Base-by-base conservation (phyloP, 2,797 vertebrate species). In the Clarias fuscus region DNA sequence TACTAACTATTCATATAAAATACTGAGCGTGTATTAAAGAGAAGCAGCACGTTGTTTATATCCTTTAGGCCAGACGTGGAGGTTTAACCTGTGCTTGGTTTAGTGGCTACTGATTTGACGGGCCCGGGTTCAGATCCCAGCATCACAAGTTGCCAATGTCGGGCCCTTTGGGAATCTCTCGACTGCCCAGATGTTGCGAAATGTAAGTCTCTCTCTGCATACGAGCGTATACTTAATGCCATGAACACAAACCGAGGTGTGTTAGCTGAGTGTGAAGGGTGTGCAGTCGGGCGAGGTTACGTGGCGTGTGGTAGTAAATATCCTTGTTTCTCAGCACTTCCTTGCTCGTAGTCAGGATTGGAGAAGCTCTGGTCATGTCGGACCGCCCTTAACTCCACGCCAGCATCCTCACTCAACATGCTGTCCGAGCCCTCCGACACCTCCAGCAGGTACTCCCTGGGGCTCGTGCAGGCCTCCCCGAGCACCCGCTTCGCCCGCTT, bases 401-500 rank as follows among this genome's bases (percentile, higher is more conserved):
- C 71, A 62, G 22, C 48, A 22, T 59, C 58, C 30, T 58, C 76
- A 72, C 30, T 27, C 8, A 78, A 65, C 3, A 27, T 3, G 5
- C 20, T 77, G 87, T 67, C 92, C 0, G 89, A 89, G 20, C 84
- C 90, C 7, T 86, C 87, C 0, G 92, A 89, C 43, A 53, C 27
- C 18, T 89, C 91, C 7, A 91, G 48, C 13, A 91, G 20, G 80
- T 90, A 82, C 14, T 91, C 90, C 3, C 65, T 11, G 0, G 43
- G 84, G 59, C 70, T 64, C 59, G 75, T 67, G 40, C 88, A 92
- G 48, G 90, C 2, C 0, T 81, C 82, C 43, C 40, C 84, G 20
- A 93, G 90, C 24, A 92, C 70, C 27, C 88, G 91, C 86, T 92
- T 86, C 78, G 94, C 93, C 1, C 62, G 84, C 81, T 81, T 93